Evolutionary conservation across 2,888 invertebrate species (phyloP).

Genomic region (Tipula confusa): DNA sequence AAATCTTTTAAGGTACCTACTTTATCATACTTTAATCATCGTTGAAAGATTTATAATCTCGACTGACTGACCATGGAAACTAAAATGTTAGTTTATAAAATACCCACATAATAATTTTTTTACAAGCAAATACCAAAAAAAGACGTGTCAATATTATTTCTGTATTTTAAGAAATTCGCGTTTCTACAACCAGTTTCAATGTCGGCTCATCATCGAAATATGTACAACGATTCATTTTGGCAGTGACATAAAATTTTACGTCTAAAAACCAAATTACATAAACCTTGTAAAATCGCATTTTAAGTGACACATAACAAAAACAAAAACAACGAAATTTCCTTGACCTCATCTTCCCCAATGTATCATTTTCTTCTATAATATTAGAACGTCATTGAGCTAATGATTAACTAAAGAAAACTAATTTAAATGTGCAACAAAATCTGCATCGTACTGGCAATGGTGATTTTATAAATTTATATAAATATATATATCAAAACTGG

Average conservation of each 20-base stretch:
- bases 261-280: background rate
- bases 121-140: background rate
- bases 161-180: too few species aligned
- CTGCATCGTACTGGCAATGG: too few species aligned
- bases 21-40: too few species aligned
- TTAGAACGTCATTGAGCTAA: too few species aligned
- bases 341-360: too few species aligned
- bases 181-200: background rate
- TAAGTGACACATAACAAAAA: background rate
- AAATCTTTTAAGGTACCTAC: too few species aligned
- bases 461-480: too few species aligned
- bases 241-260: background rate
- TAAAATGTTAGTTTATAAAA: background rate
- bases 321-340: background rate
- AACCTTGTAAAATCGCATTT: background rate
- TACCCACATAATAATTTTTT: background rate
- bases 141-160: background rate
- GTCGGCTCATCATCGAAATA: background rate
- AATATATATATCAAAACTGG: background rate
- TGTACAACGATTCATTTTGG: background rate
- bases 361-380: too few species aligned
- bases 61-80: background rate
- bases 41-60: too few species aligned
- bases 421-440: too few species aligned
- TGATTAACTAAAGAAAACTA: too few species aligned